Conservation (phyloP, 2,113 vertebrate genomes). For the Phrynosoma platyrhinos region DNA sequence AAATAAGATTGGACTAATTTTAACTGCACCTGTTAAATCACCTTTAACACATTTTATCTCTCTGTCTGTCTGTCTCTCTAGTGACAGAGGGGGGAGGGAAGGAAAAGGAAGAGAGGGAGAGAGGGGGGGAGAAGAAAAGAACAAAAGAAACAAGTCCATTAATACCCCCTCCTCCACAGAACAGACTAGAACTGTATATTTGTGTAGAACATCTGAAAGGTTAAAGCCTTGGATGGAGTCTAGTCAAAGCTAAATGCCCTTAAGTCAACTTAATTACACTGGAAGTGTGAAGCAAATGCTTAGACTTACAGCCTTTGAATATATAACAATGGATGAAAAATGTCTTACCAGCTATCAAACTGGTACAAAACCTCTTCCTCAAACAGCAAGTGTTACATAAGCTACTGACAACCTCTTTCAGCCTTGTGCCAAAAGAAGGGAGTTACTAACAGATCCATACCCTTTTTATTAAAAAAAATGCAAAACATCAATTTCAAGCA, state of each 20-base stretch:
- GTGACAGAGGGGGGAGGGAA: too few relatives aligned
- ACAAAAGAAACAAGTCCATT: too few relatives aligned
- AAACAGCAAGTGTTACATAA: background rate
- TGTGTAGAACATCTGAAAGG: background rate
- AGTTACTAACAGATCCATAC: background rate
- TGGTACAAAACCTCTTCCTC: background rate
- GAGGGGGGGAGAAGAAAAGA: background rate
- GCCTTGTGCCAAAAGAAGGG: background rate
- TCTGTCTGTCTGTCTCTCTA: too few relatives aligned
- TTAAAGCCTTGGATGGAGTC: background rate
- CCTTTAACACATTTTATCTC: background rate
- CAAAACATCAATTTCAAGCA: background rate
- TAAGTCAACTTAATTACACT: background rate
- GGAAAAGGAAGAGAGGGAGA: background rate
- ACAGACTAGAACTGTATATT: background rate
- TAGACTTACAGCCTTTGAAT: background rate
- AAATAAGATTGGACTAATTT: background rate
- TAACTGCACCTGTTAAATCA: background rate
- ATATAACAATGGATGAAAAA: background rate
- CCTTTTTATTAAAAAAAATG: constrained; percentile 1
- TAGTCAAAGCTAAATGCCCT: background rate
- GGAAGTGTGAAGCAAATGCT: background rate
- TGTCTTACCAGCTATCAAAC: background rate
- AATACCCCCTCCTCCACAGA: too few relatives aligned
- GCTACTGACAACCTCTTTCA: constrained; percentile 2